A percentile compares a stretch with the other conserved stretches of the same genome.
Conservation (phyloP, 2,113 vertebrate genomes). For the Hassar affinis region DNA sequence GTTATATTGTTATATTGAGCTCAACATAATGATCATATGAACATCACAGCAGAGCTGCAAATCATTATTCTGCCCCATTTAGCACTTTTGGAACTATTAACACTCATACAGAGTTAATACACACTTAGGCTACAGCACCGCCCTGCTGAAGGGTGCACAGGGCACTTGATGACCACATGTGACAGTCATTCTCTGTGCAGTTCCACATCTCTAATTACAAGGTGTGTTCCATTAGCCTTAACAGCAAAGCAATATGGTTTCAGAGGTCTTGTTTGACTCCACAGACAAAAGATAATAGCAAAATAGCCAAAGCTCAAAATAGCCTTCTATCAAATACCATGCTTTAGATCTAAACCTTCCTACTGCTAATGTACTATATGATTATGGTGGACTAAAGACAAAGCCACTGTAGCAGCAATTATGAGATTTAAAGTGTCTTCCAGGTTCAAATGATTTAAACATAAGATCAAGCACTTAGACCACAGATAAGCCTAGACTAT, state of each 20-base stretch:
- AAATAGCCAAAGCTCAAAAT: background rate
- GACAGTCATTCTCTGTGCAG: background rate
- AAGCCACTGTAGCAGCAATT: background rate
- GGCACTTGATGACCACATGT: background rate
- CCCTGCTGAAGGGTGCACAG: background rate
- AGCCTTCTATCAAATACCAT: background rate
- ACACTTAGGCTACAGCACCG: background rate
- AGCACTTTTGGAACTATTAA: slow-evolving; percentile 1
- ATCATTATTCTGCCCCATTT: background rate
- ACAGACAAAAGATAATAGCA: background rate
- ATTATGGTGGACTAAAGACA: background rate
- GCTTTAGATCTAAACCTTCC: background rate
- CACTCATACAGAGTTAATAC: background rate
- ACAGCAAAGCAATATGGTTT: background rate
- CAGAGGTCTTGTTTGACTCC: background rate
- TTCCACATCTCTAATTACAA: slow-evolving; percentile 8
- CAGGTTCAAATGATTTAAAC: background rate
- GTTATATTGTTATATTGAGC: background rate
- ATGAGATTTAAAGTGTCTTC: background rate
- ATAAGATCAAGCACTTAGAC: background rate
- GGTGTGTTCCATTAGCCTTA: background rate
- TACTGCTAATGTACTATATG: background rate
- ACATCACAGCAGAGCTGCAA: background rate
- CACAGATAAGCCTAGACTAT: background rate
- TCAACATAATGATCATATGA: background rate